These are phyloP conservation scores for Cercopithecus mona DNA, from an alignment of 2,113 vertebrate species.

Conservation along the genomic window DNA sequence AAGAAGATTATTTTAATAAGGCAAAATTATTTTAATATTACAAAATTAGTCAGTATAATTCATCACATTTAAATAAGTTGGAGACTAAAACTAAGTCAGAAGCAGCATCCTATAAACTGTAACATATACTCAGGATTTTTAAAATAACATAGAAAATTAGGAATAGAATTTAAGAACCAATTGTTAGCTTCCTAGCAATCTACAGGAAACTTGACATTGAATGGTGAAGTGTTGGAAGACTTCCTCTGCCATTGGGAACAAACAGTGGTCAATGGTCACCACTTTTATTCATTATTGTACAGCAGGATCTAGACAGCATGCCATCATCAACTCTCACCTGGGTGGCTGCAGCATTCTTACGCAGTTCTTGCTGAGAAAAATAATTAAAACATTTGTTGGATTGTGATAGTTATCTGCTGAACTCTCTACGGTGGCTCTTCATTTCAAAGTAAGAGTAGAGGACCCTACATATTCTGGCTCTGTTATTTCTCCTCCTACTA, in stretches of 20 bases:
- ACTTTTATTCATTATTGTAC: background rate
- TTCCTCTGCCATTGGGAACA: background rate
- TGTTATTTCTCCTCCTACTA: background rate
- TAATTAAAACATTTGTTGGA: background rate
- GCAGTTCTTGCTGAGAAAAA: background rate
- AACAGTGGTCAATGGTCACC: background rate
- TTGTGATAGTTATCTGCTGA: background rate
- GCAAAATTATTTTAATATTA: background rate
- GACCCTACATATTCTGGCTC: background rate
- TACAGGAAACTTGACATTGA: background rate
- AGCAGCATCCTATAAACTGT: background rate
- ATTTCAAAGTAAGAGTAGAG: background rate
- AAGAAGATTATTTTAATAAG: background rate
- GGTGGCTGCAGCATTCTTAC: background rate
- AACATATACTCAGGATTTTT: background rate
- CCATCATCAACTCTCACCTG: background rate
- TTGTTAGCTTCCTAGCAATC: background rate
- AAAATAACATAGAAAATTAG: background rate
- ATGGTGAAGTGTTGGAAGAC: background rate
- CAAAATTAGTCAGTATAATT: background rate
- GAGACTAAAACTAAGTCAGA: background rate
- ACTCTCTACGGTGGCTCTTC: background rate
- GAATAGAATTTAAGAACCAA: background rate
- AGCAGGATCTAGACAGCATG: background rate
- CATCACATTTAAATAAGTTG: background rate